Conservation (phyloP, 2,113 vertebrate species). For the Brachyhypopomus occidentalis region DNA sequence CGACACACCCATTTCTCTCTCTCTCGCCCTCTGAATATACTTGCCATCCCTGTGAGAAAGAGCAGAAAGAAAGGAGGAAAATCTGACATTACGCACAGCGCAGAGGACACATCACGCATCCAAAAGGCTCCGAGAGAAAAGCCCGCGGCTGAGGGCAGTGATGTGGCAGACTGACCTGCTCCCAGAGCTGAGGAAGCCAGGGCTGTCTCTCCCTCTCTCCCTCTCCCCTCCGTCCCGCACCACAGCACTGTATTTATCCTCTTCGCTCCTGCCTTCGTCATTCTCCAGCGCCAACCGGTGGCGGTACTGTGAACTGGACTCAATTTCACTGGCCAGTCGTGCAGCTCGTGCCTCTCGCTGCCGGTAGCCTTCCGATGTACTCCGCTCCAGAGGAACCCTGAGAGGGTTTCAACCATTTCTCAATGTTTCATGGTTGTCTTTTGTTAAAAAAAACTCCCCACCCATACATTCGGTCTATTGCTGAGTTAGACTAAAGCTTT, state of each 20-base stretch:
- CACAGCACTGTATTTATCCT: slow-evolving; percentile 87
- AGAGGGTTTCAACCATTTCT: background rate
- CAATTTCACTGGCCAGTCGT: slow-evolving; percentile 87
- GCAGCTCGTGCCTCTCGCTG: slow-evolving; percentile 85
- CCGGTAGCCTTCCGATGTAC: slow-evolving; percentile 82
- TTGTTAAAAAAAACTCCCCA: background rate
- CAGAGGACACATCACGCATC: background rate
- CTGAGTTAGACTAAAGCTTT: no score
- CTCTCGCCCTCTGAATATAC: slow-evolving; percentile 86
- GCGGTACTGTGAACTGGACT: slow-evolving; percentile 87
- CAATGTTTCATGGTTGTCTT: background rate
- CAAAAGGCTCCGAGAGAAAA: background rate
- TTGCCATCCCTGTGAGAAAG: slow-evolving; percentile 79
- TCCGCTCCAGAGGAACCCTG: slow-evolving; percentile 86
- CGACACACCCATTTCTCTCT: slow-evolving; percentile 77
- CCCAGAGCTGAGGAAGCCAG: slow-evolving; percentile 66
- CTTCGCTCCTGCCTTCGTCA: slow-evolving; percentile 84
- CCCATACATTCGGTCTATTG: no score
- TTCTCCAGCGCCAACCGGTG: slow-evolving; percentile 84
- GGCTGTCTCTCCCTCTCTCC: slow-evolving; percentile 71
- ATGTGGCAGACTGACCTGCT: slow-evolving; percentile 62
- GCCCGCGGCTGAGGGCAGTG: background rate
- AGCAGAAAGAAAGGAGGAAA: background rate
- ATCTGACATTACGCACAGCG: background rate
- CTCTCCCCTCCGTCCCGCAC: slow-evolving; percentile 68